Evolutionary conservation across 2,888 invertebrate genomes (phyloP), one percentile per base, ranked within the genome.

Genomic region (Platycheirus rosarum): DNA sequence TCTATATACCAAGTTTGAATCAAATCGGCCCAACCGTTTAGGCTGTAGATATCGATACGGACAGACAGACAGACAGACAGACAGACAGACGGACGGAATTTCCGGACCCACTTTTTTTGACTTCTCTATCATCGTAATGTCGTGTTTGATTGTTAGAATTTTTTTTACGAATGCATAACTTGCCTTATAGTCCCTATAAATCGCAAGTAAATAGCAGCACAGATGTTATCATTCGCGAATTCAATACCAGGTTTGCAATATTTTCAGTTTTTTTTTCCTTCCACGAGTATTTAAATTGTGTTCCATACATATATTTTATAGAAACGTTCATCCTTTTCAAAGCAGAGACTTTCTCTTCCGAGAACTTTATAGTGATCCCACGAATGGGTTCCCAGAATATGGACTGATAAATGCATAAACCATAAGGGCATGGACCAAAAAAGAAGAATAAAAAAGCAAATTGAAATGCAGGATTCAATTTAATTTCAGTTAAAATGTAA

Each of bases 391-490:
- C 26, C 0, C 29, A 26, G 42, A 9, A 16, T n/a, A n/a, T 29
- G 13, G 49, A 29, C 46, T 70, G 42, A 57, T 40, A 55, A 53
- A 62, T 46, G 32, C 23, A 70, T 29, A 71, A 46, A 9, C 60
- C 16, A 60, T 14, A 60, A 65, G 20, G 11, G 23, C 32, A 11
- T n/a, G n/a, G n/a, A 60, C 16, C 44, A 62, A 29, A 35, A 48
- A 35, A 48, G 32, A 20, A 29, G 32, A 44, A 40, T 42, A 51
- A 32, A 73, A 73, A 77, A 71, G 57, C 82, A 77, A 82, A 82
- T 82, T 82, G 82, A 82, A 77, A 73, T 68, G 77, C 53, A 66
- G 32, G 71, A 82, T 82, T 82, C 82, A 82, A 82, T 77, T 82
- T 68, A 57, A 76, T 55, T 35, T 68, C 71, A 68, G 73, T 68